These are phyloP conservation scores for Oreocharis arfaki DNA, from an alignment of 2,113 vertebrate genomes.

Conservation along the genomic window DNA sequence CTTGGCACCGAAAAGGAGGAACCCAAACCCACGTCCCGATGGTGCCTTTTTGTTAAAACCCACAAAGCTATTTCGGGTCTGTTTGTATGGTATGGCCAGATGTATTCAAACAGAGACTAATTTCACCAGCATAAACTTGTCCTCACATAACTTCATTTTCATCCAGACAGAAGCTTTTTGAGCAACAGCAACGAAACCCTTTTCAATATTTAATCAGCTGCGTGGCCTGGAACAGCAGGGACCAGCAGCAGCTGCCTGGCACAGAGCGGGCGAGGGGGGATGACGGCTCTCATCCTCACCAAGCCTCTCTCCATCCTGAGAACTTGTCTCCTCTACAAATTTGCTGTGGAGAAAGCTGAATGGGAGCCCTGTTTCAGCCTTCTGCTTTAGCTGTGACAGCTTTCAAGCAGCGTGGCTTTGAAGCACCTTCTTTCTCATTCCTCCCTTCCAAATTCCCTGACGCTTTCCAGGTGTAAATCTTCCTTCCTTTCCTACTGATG, in stretches of 20 bases:
- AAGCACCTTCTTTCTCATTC: neutral
- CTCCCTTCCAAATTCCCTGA: neutral
- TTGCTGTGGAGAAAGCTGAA: neutral
- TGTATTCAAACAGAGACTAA: neutral
- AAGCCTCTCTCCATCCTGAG: neutral
- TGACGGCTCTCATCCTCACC: neutral
- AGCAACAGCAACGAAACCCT: constrained; percentile 4
- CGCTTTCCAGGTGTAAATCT: neutral
- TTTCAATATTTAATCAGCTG: constrained; percentile 64
- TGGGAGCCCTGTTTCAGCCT: neutral
- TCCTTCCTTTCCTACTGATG: neutral
- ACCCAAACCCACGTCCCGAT: neutral
- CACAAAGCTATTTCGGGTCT: neutral
- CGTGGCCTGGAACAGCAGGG: neutral
- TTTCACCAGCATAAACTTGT: constrained; percentile 17
- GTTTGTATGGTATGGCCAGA: neutral
- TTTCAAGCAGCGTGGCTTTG: neutral
- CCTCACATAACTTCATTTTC: constrained; percentile 24
- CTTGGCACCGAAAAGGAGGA: neutral
- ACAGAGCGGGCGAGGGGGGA: rapidly evolving
- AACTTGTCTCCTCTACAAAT: neutral
- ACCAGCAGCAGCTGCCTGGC: neutral
- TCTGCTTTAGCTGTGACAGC: neutral
- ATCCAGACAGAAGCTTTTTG: constrained; percentile 38
- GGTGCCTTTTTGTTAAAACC: neutral